These are phyloP conservation scores for Cetonia aurata DNA, from an alignment of 2,888 invertebrate species.

Conservation along the genomic window DNA sequence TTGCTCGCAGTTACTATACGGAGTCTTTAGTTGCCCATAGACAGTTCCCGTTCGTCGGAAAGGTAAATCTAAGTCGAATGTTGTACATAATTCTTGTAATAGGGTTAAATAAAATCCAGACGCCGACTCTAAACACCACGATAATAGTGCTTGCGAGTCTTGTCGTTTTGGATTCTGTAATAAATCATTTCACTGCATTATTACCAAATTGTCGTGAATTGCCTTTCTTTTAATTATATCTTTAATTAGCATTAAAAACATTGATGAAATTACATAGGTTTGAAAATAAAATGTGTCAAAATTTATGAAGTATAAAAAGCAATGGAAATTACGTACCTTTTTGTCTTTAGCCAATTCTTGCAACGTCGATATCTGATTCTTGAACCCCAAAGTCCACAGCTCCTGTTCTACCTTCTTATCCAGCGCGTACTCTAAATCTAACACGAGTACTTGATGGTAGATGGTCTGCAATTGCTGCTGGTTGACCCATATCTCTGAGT, in stretches of 20 bases:
- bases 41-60: constrained; percentile 71
- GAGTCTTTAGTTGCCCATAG: constrained; percentile 60
- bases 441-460: constrained; percentile 80
- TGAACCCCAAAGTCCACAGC: constrained; percentile 90
- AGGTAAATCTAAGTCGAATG: constrained; percentile 84
- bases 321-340: constrained; percentile 70
- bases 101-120: constrained; percentile 88
- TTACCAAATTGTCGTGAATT: too few species aligned
- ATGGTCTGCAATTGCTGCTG: constrained; percentile 70
- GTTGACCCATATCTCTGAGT: constrained; percentile 64
- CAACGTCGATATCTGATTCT: constrained; percentile 85
- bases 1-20: constrained; percentile 55
- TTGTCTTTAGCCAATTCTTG: constrained; percentile 84
- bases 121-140: constrained; percentile 86
- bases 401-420: constrained; percentile 92
- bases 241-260: constrained; percentile 14
- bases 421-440: constrained; percentile 87
- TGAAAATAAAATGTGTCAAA: too few species aligned
- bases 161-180: constrained; percentile 78
- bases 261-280: neutral
- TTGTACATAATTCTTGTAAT: constrained; percentile 84
- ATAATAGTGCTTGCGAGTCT: constrained; percentile 82
- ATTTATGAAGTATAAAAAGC: too few species aligned
- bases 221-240: too few species aligned
- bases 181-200: too few species aligned